Percentiles rank a stretch among this genome's conserved stretches.
Conservation (phyloP, 2,888 invertebrate genomes). For the Oscheius sp. region DNA sequence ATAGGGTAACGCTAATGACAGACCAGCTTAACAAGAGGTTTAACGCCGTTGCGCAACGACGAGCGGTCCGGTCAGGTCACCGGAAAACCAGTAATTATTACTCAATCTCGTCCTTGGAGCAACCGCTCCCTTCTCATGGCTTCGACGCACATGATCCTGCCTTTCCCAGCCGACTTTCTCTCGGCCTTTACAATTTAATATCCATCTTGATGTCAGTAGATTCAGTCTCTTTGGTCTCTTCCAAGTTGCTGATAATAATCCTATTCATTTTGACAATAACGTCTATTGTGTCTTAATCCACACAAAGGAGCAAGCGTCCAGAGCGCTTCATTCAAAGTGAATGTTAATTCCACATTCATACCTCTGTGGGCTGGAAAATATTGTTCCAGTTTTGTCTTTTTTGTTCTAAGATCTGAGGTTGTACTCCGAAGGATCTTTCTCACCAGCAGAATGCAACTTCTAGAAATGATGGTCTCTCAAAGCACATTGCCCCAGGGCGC, state of each 20-base stretch:
- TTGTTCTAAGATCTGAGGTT: too few relatives aligned
- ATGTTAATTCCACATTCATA: not conserved
- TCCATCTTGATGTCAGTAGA: not conserved
- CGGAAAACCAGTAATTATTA: conserved; percentile 18
- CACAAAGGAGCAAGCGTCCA: too few relatives aligned
- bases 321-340: too few relatives aligned
- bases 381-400: too few relatives aligned
- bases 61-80: conserved; percentile 20
- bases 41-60: conserved; percentile 17
- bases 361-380: too few relatives aligned
- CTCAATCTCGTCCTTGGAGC: conserved; percentile 21
- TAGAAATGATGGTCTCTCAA: not conserved
- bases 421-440: too few relatives aligned
- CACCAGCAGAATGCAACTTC: too few relatives aligned
- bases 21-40: conserved; percentile 14
- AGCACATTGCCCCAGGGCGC: conserved; percentile 23
- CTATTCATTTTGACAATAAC: too few relatives aligned
- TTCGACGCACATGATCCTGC: not conserved
- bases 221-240: too few relatives aligned
- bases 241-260: too few relatives aligned
- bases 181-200: not conserved
- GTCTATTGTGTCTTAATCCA: not conserved
- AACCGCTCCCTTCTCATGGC: too few relatives aligned
- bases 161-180: not conserved
- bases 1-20: conserved; percentile 19